phyloP scores from a whole-genome alignment of 92 coral and sea anemone genomes.

The Nematostella vectensis region DNA sequence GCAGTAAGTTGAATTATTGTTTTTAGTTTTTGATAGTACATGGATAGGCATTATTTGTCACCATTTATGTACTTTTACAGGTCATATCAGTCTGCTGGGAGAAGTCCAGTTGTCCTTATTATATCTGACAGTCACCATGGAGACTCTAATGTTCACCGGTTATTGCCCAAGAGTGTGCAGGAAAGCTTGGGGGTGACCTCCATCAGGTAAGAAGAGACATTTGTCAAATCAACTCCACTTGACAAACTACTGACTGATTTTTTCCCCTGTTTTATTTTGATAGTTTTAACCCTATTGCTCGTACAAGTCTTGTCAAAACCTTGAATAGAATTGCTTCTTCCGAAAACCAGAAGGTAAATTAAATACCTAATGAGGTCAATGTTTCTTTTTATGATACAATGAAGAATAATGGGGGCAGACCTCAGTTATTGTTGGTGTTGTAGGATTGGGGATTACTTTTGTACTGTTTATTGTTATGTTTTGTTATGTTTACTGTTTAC shows the following conservation, averaged over 20 bases:
- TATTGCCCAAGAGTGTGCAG: conserved; percentile 71
- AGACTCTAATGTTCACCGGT: conserved; percentile 72
- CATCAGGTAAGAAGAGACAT: conserved; percentile 69
- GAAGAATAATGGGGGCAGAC: too few species aligned
- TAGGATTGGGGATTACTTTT: too few species aligned
- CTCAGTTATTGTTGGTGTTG: too few species aligned
- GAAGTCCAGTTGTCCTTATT: conserved; percentile 84
- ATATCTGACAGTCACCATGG: conserved; percentile 87
- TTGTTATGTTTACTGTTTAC: too few species aligned
- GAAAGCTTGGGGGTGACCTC: conserved; percentile 44
- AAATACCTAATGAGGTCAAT: too few species aligned
- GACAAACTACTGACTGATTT: neutral
- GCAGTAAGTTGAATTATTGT: conserved; percentile 28
- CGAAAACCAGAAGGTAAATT: conserved; percentile 65
- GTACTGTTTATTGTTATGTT: too few species aligned
- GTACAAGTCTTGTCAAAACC: conserved; percentile 79
- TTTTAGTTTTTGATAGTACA: neutral
- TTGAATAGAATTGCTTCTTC: conserved; percentile 55
- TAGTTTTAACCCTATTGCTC: conserved; percentile 94
- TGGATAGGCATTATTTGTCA: neutral
- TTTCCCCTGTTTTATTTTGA: neutral
- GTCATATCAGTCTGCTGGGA: conserved; percentile 56
- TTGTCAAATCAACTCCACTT: neutral
- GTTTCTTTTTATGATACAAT: too few species aligned
- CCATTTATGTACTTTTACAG: conserved; percentile 16